Percentiles rank a stretch among this genome's conserved stretches.
phyloP scores from a whole-genome alignment of 2,888 invertebrate genomes.

The Ectobius pallidus region DNA sequence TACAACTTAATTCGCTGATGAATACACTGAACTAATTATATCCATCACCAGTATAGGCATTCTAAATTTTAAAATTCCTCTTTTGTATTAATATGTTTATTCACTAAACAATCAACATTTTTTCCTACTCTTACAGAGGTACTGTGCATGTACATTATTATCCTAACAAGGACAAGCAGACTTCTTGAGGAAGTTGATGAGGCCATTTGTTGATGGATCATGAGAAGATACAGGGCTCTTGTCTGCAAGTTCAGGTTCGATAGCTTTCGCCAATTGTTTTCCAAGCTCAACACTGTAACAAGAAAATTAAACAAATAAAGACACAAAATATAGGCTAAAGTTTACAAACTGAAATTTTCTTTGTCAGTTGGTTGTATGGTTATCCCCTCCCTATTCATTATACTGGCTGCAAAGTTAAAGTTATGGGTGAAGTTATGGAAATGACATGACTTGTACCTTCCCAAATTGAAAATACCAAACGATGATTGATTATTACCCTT shows the following conservation, averaged over 20 bases:
- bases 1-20: not conserved
- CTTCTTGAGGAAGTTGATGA: conserved; percentile 92
- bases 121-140: not conserved
- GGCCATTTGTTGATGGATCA: conserved; percentile 95
- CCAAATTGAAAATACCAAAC: too few species aligned
- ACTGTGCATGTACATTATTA: not conserved
- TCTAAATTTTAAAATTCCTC: not conserved
- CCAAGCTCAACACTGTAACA: conserved; percentile 88
- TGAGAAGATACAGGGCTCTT: conserved; percentile 73
- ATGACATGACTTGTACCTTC: too few species aligned
- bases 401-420: too few species aligned
- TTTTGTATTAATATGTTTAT: not conserved
- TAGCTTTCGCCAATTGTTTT: conserved; percentile 97
- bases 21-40: not conserved
- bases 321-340: too few species aligned
- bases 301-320: too few species aligned
- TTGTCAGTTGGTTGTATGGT: too few species aligned
- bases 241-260: conserved; percentile 88
- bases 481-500: too few species aligned
- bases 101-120: not conserved
- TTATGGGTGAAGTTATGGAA: too few species aligned
- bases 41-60: not conserved
- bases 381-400: too few species aligned
- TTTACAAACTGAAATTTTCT: too few species aligned
- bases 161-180: not conserved